Conservation (phyloP, 2,797 vertebrate species). For the Typhlichthys eigenmanni region DNA sequence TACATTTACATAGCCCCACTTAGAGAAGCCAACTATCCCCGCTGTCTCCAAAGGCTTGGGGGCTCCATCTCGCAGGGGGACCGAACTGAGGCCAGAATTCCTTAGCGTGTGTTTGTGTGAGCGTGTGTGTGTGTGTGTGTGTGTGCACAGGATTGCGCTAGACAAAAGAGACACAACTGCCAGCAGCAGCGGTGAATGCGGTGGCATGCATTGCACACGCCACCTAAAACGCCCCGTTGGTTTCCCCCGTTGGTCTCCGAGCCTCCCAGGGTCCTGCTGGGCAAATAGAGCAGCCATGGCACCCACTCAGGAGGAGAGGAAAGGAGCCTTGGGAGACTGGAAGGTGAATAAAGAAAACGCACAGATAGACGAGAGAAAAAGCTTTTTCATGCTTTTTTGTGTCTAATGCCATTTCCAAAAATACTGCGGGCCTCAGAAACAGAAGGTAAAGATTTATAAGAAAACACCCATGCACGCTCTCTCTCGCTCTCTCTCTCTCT, state of each 20-base stretch:
- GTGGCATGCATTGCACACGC: conserved; percentile 58
- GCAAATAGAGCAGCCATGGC: conserved; percentile 60
- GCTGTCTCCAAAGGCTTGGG: conserved; percentile 70
- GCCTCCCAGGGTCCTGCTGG: conserved; percentile 66
- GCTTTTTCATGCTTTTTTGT: conserved; percentile 77
- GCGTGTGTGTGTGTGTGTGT: conserved; percentile 31
- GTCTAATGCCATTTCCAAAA: conserved; percentile 92
- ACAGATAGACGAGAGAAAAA: conserved; percentile 81
- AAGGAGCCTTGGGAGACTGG: conserved; percentile 87
- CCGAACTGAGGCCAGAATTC: conserved; percentile 78
- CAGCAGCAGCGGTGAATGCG: conserved; percentile 71
- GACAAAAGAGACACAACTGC: conserved; percentile 80
- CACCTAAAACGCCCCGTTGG: conserved; percentile 70
- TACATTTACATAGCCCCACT: conserved; percentile 54
- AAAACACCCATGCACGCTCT: conserved; percentile 55
- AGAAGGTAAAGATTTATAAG: conserved; percentile 93
- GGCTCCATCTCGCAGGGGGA: conserved; percentile 66
- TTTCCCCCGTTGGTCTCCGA: conserved; percentile 66
- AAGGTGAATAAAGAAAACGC: conserved; percentile 91
- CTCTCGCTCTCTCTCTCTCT: not conserved
- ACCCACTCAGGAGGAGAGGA: conserved; percentile 78
- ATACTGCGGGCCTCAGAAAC: conserved; percentile 85
- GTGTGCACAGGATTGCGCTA: conserved; percentile 65
- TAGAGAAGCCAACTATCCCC: conserved; percentile 69
- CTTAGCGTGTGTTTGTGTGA: conserved; percentile 62